Base-by-base conservation (phyloP, 2,888 invertebrate genomes). In the Hirtodrosophila duncani region DNA sequence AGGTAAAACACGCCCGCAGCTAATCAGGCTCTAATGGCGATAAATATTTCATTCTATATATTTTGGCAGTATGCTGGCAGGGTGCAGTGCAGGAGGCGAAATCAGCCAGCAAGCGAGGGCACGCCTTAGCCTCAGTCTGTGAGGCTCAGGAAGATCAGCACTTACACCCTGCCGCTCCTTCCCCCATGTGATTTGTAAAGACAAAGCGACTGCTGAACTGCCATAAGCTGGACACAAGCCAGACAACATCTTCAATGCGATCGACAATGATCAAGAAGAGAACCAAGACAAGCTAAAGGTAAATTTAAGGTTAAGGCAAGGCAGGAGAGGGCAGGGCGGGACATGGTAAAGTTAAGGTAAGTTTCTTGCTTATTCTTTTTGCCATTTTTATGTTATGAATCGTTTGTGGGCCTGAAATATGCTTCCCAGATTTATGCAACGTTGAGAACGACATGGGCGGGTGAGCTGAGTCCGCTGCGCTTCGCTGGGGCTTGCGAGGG, bases 11-110 rank as follows among this genome's bases (percentile, higher is more conserved):
- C 77, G 77, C 72, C 72, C 70, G 75, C 67, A 78, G 79, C 81
- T 81, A 75, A 81, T 75, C 81, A 79, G 74, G 53, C 71, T 75
- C 75, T 75, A 75, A 75, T 75, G 81, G 79, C 79, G 79, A 75
- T 75, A 75, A 81, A 75, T 75, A 81, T 75, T 75, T 81, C 70
- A 74, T 74, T 69, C 60, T 52, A 80, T 78, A 66, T 70, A 60
- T 52, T 56, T 43, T 52, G 44, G 13, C 56, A 56, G 34, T 43
- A 71, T 67, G 78, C 58, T 57, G 50, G 53, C 48, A 39, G 44
- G 38, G 31, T 24, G 61, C 63, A 63, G n/a, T n/a, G n/a, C n/a
- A n/a, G n/a, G n/a, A n/a, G n/a, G n/a, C n/a, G n/a, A n/a, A n/a
- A n/a, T n/a, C 67, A 45, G 53, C 43, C 30, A 55, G 24, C 8